Evolutionary conservation across 2,797 vertebrate species (phyloP).

Genomic region (Sebastolobus altivelis): DNA sequence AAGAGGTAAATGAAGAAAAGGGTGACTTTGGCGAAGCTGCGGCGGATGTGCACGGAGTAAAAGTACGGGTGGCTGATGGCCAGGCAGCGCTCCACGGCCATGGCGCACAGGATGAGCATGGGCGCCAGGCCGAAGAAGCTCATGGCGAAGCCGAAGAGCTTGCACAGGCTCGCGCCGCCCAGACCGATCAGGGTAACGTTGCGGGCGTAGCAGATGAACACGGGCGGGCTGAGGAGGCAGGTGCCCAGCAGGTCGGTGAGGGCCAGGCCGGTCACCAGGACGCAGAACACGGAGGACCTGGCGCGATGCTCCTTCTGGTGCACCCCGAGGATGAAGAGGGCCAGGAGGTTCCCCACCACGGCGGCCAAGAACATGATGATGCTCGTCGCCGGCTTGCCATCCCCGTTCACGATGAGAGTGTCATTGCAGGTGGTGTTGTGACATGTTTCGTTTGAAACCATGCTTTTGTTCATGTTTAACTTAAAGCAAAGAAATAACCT

Average conservation of each 20-base stretch:
- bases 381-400: conserved; percentile 81
- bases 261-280: conserved; percentile 92
- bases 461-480: conserved; percentile 51
- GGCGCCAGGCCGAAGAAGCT: conserved; percentile 92
- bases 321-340: conserved; percentile 88
- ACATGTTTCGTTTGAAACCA: conserved; percentile 66
- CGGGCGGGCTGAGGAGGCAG: conserved; percentile 89
- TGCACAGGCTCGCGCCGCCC: conserved; percentile 77
- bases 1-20: conserved; percentile 87
- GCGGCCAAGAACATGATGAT: conserved; percentile 90
- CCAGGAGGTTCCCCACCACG: conserved; percentile 89
- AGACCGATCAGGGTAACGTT: conserved; percentile 83
- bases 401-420: conserved; percentile 41
- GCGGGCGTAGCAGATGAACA: conserved; percentile 89
- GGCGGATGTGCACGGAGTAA: conserved; percentile 87
- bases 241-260: conserved; percentile 92
- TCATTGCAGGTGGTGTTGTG: conserved; percentile 60
- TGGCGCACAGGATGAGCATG: conserved; percentile 90
- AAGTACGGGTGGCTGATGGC: conserved; percentile 92
- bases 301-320: conserved; percentile 85
- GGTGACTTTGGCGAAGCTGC: conserved; percentile 83
- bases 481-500: not conserved
- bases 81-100: conserved; percentile 93
- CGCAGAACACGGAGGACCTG: conserved; percentile 89
- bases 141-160: conserved; percentile 90